A percentile compares a stretch with the other conserved stretches of the same genome.
phyloP scores from a whole-genome alignment of 2,113 vertebrate species.

The Asarcornis scutulata region DNA sequence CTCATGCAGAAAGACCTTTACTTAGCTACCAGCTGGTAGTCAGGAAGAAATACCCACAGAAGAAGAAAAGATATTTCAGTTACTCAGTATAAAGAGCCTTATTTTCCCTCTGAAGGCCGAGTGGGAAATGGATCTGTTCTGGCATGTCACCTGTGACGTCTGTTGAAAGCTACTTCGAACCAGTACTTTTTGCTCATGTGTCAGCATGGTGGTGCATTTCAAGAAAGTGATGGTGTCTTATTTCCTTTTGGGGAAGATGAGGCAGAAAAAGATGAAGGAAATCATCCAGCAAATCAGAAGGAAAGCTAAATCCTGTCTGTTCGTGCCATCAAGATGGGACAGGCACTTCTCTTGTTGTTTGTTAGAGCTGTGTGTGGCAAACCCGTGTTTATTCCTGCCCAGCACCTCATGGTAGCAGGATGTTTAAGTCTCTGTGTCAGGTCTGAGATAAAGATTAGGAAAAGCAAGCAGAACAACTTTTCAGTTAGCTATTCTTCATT shows the following conservation, averaged over 20 bases:
- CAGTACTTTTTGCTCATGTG: not conserved
- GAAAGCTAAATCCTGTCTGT: not conserved
- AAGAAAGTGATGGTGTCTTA: not conserved
- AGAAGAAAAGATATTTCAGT: not conserved
- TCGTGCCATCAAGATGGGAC: not conserved
- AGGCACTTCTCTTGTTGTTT: not conserved
- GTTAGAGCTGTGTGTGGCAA: not conserved
- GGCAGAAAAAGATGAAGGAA: not conserved
- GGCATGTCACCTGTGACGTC: not conserved
- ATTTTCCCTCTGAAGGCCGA: not conserved
- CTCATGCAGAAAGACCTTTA: not conserved
- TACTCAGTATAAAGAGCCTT: fast-evolving
- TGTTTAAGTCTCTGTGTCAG: not conserved
- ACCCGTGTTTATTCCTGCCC: not conserved
- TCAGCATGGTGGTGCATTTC: not conserved
- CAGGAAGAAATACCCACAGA: not conserved
- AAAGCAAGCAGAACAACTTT: not conserved
- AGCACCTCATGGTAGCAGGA: not conserved
- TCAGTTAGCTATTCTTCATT: not conserved
- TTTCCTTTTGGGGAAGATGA: not conserved
- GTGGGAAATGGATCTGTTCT: not conserved
- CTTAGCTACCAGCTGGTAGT: not conserved
- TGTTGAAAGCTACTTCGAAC: not conserved
- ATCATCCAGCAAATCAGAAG: fast-evolving
- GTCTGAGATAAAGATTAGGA: not conserved